Percentiles rank a stretch among this genome's conserved stretches.
phyloP scores from a whole-genome alignment of 2,797 vertebrate species.

The Gallinago stenura region DNA sequence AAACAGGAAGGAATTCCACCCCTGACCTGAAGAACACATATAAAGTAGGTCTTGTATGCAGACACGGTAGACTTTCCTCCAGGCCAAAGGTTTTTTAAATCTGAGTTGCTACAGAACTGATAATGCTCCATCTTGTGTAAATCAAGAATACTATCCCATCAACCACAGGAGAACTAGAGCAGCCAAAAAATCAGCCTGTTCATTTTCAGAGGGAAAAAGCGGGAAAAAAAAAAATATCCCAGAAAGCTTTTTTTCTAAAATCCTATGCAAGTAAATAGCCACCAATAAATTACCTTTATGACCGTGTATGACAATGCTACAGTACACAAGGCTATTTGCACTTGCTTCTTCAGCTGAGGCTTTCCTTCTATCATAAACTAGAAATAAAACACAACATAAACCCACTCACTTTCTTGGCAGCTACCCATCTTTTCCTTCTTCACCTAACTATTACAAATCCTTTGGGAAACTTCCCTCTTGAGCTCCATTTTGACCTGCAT shows the following conservation, averaged over 20 bases:
- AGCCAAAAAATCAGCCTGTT: background rate
- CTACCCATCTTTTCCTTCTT: background rate
- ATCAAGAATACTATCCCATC: background rate
- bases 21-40: background rate
- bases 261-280: background rate
- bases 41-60: background rate
- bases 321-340: background rate
- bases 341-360: slow-evolving; percentile 5
- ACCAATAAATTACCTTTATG: background rate
- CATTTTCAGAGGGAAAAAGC: background rate
- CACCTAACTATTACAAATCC: background rate
- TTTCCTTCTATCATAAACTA: background rate
- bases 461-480: background rate
- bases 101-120: background rate
- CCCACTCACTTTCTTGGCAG: background rate
- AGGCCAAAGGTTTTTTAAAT: background rate
- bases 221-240: background rate
- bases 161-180: background rate
- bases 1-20: slow-evolving; percentile 24
- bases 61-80: background rate
- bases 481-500: background rate
- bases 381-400: slow-evolving; percentile 7
- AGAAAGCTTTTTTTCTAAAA: background rate
- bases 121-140: background rate
- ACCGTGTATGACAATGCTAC: background rate